Evolutionary conservation across 2,888 invertebrate genomes (phyloP).

Genomic region (Pterostichus niger): DNA sequence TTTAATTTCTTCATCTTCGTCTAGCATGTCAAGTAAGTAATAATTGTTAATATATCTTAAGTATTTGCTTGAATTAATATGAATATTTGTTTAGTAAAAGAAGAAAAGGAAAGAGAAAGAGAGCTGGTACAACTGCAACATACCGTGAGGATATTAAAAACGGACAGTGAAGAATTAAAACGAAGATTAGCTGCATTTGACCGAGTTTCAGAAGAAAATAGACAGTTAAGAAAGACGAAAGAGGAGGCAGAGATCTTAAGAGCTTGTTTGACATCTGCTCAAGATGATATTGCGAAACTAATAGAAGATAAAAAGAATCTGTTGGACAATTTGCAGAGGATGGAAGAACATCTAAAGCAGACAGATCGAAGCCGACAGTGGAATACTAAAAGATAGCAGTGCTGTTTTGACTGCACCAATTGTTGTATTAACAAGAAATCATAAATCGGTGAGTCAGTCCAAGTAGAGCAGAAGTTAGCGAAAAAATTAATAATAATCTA

Average conservation of each 20-base stretch:
- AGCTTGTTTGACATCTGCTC: constrained; percentile 83
- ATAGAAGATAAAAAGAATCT: constrained; percentile 87
- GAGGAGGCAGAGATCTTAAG: constrained; percentile 83
- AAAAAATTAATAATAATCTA: constrained; percentile 17
- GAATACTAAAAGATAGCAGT: constrained; percentile 84
- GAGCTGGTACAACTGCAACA: constrained; percentile 78
- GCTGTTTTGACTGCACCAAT: constrained; percentile 85
- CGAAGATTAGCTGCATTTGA: constrained; percentile 81
- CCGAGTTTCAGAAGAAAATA: constrained; percentile 81
- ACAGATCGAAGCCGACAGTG: constrained; percentile 75
- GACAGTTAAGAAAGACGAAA: constrained; percentile 76
- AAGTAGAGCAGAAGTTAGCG: constrained; percentile 48
- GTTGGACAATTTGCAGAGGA: constrained; percentile 83
- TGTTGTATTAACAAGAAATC: constrained; percentile 81
- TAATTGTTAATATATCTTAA: background rate
- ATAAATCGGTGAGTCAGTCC: constrained; percentile 63
- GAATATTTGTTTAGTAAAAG: constrained; percentile 49
- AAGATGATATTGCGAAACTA: constrained; percentile 86
- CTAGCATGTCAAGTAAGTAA: constrained; percentile 69
- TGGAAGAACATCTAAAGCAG: constrained; percentile 81
- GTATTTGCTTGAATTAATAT: background rate
- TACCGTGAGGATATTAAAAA: constrained; percentile 79
- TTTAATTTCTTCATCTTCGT: constrained; percentile 68
- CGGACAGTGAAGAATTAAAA: constrained; percentile 83
- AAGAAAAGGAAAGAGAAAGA: constrained; percentile 76